Evolutionary conservation across 2,113 vertebrate species (phyloP).

Genomic region (Vidua macroura): DNA sequence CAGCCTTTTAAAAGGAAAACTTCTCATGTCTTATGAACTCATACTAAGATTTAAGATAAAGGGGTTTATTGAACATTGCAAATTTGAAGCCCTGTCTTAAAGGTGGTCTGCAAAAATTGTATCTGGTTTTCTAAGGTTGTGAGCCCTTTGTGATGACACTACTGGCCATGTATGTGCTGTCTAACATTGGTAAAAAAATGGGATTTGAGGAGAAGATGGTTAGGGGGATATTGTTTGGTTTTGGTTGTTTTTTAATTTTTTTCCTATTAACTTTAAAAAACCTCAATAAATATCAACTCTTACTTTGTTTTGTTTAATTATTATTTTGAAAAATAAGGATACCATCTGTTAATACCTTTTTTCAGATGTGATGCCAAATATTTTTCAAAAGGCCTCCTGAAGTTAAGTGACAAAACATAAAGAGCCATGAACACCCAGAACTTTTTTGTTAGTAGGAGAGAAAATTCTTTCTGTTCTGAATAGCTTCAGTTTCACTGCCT

Average conservation of each 20-base stretch:
- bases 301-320: not conserved
- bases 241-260: not conserved
- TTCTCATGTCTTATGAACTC: not conserved
- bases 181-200: not conserved
- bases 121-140: not conserved
- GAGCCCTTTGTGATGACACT: not conserved
- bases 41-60: not conserved
- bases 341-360: not conserved
- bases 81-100: not conserved
- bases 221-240: not conserved
- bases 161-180: not conserved
- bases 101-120: not conserved
- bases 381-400: not conserved
- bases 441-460: rapidly evolving
- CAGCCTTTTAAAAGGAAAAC: not conserved
- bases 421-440: not conserved
- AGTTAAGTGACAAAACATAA: not conserved
- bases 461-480: not conserved
- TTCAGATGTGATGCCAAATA: not conserved
- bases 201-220: not conserved
- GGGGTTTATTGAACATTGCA: not conserved
- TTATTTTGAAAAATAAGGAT: not conserved
- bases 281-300: not conserved
- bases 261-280: not conserved
- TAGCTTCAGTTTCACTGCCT: not conserved